Evolutionary conservation across 1,140 invertebrate species (phyloP).

Genomic region (Sinella curviseta): DNA sequence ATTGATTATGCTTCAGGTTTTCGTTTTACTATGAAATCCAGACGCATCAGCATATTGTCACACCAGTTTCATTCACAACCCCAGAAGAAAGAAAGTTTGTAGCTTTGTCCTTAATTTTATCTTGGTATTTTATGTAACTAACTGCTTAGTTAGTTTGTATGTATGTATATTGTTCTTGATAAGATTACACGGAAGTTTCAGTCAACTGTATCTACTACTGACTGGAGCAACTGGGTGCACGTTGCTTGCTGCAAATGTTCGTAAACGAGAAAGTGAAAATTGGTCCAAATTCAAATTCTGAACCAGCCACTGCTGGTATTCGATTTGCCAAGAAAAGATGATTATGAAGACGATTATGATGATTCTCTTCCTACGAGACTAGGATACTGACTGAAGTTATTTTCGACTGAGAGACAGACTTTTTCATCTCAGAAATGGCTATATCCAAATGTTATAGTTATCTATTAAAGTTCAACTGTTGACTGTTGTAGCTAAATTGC

Average conservation of each 20-base stretch:
- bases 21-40: no score
- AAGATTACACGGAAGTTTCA: background rate
- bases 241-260: background rate
- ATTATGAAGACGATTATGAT: background rate
- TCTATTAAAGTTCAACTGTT: no score
- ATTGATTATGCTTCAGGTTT: no score
- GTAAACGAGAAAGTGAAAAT: background rate
- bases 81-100: background rate
- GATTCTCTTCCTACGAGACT: background rate
- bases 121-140: background rate
- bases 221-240: background rate
- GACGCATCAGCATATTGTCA: background rate
- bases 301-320: no score
- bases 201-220: background rate
- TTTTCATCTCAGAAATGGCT: no score
- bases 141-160: background rate
- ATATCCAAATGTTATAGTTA: no score
- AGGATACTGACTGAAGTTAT: conserved; percentile 1
- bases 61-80: background rate
- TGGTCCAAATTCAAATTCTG: no score
- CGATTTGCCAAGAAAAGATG: background rate
- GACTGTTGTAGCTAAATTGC: no score
- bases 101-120: background rate
- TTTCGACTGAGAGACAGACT: background rate
- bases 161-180: background rate